Percentiles rank a stretch among this genome's conserved stretches.
phyloP scores from a whole-genome alignment of 2,113 vertebrate genomes.

The Heliornis fulica region DNA sequence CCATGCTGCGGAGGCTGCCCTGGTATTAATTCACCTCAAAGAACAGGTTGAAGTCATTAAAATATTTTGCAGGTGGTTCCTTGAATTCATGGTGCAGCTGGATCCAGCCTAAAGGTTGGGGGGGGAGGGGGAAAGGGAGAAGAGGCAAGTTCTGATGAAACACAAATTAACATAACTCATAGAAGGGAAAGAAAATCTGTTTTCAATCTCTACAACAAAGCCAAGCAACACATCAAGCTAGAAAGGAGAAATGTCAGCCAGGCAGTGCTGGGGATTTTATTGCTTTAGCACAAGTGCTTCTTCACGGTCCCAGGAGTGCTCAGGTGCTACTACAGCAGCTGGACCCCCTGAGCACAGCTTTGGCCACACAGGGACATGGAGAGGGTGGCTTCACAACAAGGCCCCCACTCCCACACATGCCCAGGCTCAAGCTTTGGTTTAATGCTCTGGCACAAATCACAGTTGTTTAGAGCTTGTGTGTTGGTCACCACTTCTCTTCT shows the following conservation, averaged over 20 bases:
- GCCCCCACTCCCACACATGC: neutral
- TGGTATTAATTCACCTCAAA: constrained; percentile 63
- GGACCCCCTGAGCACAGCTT: neutral
- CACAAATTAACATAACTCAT: constrained; percentile 63
- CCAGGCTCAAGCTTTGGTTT: neutral
- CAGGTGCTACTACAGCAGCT: constrained; percentile 19
- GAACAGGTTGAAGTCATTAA: constrained; percentile 56
- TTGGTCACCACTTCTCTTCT: too few relatives aligned
- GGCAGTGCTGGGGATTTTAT: constrained; percentile 16
- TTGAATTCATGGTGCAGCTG: constrained; percentile 62
- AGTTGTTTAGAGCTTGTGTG: neutral
- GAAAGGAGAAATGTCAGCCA: constrained; percentile 51
- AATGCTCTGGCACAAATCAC: neutral
- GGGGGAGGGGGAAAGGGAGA: neutral
- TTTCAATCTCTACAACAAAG: constrained; percentile 67
- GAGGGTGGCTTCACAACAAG: neutral
- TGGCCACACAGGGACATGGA: neutral
- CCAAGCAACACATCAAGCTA: constrained; percentile 46
- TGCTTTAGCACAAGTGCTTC: constrained; percentile 38
- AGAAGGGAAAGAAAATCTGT: constrained; percentile 51
- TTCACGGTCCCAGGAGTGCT: neutral
- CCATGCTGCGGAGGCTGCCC: neutral
- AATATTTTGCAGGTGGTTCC: constrained; percentile 66
- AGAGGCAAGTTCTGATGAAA: constrained; percentile 51
- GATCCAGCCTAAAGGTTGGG: constrained; percentile 12